Evolutionary conservation across 2,797 vertebrate genomes (phyloP), one percentile per base, ranked within the genome.

Genomic region (Caiman crocodilus): DNA sequence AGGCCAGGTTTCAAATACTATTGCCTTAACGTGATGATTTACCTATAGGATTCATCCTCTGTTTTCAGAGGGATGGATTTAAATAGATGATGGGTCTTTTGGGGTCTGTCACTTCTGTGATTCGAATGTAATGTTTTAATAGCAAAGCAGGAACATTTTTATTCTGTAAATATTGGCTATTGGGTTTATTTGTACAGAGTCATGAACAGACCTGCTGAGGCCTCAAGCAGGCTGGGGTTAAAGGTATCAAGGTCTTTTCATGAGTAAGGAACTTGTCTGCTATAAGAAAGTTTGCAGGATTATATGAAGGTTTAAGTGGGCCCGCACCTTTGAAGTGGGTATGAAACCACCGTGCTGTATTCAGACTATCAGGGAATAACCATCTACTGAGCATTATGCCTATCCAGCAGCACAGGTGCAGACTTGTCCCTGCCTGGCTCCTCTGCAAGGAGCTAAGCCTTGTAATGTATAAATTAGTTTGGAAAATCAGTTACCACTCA

Each of bases 161-260:
- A 12, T 32, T 69, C 5, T 5, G 30, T 21, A 35, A 69, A 32
- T 35, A 12, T 17, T 20, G 17, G 9, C 65, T 57, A 16, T 60
- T 84, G 94, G 94, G 95, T 95, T 96, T 93, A 88, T 69, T 82
- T 80, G 82, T 0, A 0, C 4, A 84, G 58, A 76, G 32, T 26
- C 92, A 69, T 82, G 90, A 95, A 84, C 82, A 94, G 81, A 12
- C 92, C 91, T 58, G 82, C 78, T 91, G 77, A 74, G 80, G 85
- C 82, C 95, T 74, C 89, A 83, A 93, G 92, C 89, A 93, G 82
- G 79, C 90, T 73, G 86, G 96, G 87, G 95, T 95, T 94, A 92
- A 95, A 91, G 85, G 91, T 76, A 92, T 86, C 93, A 89, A 85
- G 69, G 89, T 88, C 81, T 82, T 94, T 92, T 86, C 79, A 81